Percentiles rank a stretch among this genome's conserved stretches.
These are phyloP conservation scores for Columba livia DNA, from an alignment of 2,113 vertebrate genomes.

Conservation along the genomic window DNA sequence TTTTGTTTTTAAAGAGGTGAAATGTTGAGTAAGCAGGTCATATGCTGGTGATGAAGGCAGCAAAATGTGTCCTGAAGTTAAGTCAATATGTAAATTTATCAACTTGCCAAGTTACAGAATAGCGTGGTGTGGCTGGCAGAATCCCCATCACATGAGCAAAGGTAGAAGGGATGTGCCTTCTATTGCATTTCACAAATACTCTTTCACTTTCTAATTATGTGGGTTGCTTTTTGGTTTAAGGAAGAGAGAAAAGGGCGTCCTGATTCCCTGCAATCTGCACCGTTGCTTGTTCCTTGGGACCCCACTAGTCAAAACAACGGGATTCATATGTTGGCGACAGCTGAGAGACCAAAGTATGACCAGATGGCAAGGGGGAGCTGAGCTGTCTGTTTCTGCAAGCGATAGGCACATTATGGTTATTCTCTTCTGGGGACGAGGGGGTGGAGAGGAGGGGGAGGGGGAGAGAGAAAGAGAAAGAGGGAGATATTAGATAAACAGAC, in stretches of 20 bases:
- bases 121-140: not conserved
- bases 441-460: constrained; percentile 9
- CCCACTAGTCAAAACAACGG: constrained; percentile 71
- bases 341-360: constrained; percentile 67
- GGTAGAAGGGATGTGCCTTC: not conserved
- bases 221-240: constrained; percentile 28
- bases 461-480: constrained; percentile 1
- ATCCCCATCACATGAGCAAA: not conserved
- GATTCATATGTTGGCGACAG: constrained; percentile 65
- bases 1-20: not conserved
- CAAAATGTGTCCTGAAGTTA: not conserved
- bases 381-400: constrained; percentile 68
- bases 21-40: not conserved
- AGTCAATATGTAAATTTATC: not conserved
- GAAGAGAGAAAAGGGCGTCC: constrained; percentile 46
- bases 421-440: constrained; percentile 56
- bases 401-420: constrained; percentile 66
- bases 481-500: constrained; percentile 66
- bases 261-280: constrained; percentile 50
- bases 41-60: not conserved
- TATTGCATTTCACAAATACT: not conserved
- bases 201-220: constrained; percentile 7
- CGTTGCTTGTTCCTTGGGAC: constrained; percentile 63
- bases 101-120: not conserved
- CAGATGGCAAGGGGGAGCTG: constrained; percentile 68